Base-by-base conservation (phyloP, 2,797 vertebrate species). In the Synaphobranchus kaupii region DNA sequence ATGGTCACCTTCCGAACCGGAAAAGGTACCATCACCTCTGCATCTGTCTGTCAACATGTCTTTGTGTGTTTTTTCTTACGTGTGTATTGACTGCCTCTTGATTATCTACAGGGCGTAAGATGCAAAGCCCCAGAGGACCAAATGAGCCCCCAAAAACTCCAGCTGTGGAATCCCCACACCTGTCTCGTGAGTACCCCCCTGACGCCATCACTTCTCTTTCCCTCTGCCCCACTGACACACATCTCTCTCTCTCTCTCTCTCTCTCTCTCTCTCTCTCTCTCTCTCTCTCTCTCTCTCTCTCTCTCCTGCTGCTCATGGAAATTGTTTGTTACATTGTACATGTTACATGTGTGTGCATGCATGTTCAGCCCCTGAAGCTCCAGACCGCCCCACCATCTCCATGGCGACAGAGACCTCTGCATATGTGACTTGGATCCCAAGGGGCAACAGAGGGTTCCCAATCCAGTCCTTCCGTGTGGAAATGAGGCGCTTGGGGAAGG, bases 1-100 rank as follows among this genome's bases (percentile, higher is more conserved):
- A 99, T 99, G 98, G 98, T 99, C 96, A 99, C 98, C 89, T 99
- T 99, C 94, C 96, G 98, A 90, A 99, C 98, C 0, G 98, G 98
- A 93, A 96, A 96, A 94, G 92, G 95, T 95, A 92, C 54, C 54
- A 58, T 39, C 15, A 39, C 85, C 3, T 47, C 17, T 15, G 63
- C 28, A 5, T 85, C 20, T 80, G 50, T 56, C 7, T 78, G 71
- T 78, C 25, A 12, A 48, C 22, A 22, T 78, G 28, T 78, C 48
- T 86, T 25, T 85, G 39, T 85, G 84, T 80, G 44, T 66, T 17
- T 63, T 80, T 25, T 44, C 4, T 4, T 66, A 12, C 25, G 13
- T 34, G 2, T 34, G 31, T 56, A 31, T 39, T 95, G 90, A 95
- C 92, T 90, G 95, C 95, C 0, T 95, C 95, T 87, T 95, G 94